Evolutionary conservation across 1,140 invertebrate species (phyloP).

Genomic region (Oppia nitens): DNA sequence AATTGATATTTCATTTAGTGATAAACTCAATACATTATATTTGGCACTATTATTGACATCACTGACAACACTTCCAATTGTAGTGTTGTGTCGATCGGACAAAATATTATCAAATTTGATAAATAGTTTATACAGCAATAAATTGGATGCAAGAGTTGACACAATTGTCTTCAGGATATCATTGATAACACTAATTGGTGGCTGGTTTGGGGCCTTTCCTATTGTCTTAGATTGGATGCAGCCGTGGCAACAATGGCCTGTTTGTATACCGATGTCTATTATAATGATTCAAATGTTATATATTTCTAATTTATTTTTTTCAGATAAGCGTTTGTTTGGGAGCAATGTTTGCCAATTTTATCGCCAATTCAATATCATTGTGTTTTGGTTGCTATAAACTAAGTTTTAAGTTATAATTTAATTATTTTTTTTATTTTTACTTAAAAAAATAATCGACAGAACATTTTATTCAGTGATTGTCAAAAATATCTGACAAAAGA

Average conservation of each 20-base stretch:
- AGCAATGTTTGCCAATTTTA: background rate
- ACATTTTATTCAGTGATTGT: too few species aligned
- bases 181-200: background rate
- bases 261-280: background rate
- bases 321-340: background rate
- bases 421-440: too few species aligned
- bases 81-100: background rate
- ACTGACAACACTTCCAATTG: background rate
- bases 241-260: constrained; percentile 1
- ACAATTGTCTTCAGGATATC: background rate
- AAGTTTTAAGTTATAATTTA: background rate
- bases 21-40: background rate
- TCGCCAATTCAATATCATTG: background rate
- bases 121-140: background rate
- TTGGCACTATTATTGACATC: background rate
- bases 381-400: background rate
- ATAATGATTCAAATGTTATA: background rate
- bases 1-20: background rate
- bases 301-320: background rate
- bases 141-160: background rate
- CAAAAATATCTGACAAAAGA: too few species aligned
- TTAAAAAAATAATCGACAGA: too few species aligned
- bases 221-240: background rate
- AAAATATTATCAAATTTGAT: background rate
- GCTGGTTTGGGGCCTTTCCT: constrained; percentile 2